These are phyloP conservation scores for Exocentrus adspersus DNA, from an alignment of 2,888 invertebrate genomes.

Conservation along the genomic window DNA sequence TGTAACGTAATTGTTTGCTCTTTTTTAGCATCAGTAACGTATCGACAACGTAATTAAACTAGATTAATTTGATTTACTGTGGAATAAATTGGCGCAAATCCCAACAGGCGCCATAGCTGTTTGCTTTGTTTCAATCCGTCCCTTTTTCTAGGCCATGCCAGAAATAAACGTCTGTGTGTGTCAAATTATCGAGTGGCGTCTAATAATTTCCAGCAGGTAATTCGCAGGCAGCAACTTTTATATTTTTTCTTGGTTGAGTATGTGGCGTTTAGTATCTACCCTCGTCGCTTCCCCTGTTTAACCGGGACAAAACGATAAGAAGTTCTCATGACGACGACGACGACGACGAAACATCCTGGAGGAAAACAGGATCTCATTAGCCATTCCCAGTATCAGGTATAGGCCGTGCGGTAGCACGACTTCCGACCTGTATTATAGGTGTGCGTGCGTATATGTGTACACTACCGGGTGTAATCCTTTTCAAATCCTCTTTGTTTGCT, in stretches of 20 bases:
- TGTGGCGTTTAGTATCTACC: too few species aligned
- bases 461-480: conserved; percentile 28
- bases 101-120: background rate
- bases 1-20: too few species aligned
- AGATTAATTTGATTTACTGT: conserved; percentile 5
- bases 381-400: background rate
- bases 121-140: background rate
- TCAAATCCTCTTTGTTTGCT: conserved; percentile 46
- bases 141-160: too few species aligned
- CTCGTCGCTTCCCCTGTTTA: too few species aligned
- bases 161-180: too few species aligned
- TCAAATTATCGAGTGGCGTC: too few species aligned
- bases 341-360: background rate
- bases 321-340: background rate
- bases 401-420: background rate
- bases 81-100: background rate
- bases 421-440: conserved; percentile 14
- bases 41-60: background rate
- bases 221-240: too few species aligned
- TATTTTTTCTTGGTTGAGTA: too few species aligned
- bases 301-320: too few species aligned
- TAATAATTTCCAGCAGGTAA: too few species aligned
- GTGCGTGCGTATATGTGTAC: conserved; percentile 7
- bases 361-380: background rate
- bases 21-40: too few species aligned